Evolutionary conservation across 2,888 invertebrate species (phyloP).

Genomic region (Nasonovia ribisnigri): DNA sequence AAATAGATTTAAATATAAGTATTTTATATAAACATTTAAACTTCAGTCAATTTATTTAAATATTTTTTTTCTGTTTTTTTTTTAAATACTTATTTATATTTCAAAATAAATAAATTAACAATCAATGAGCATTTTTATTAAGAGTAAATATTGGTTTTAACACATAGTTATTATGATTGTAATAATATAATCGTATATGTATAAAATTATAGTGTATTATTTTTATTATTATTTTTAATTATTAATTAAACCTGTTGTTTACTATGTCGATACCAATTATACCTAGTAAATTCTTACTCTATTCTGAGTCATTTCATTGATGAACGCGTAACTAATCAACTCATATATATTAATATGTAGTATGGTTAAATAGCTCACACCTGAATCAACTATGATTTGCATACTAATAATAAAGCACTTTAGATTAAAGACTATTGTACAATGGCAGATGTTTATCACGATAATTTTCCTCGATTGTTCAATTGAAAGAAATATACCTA

Average conservation of each 20-base stretch:
- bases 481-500: slow-evolving; percentile 14
- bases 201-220: background rate
- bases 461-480: background rate
- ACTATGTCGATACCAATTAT: no score
- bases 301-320: slow-evolving; percentile 47
- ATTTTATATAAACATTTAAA: background rate
- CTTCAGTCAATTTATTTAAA: background rate
- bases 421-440: slow-evolving; percentile 18
- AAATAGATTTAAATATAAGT: background rate
- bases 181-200: background rate
- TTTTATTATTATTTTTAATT: no score
- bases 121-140: background rate
- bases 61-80: background rate
- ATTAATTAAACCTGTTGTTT: background rate
- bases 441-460: background rate
- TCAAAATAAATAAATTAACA: background rate
- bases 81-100: background rate
- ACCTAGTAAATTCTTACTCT: background rate
- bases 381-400: slow-evolving; percentile 7
- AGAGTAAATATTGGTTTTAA: background rate
- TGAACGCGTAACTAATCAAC: background rate
- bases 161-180: background rate
- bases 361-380: background rate
- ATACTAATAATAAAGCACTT: background rate
- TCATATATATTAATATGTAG: background rate